Percentiles rank a stretch among this genome's conserved stretches.
These are phyloP conservation scores for Cryptus armator DNA, from an alignment of 2,888 invertebrate genomes.

Conservation along the genomic window DNA sequence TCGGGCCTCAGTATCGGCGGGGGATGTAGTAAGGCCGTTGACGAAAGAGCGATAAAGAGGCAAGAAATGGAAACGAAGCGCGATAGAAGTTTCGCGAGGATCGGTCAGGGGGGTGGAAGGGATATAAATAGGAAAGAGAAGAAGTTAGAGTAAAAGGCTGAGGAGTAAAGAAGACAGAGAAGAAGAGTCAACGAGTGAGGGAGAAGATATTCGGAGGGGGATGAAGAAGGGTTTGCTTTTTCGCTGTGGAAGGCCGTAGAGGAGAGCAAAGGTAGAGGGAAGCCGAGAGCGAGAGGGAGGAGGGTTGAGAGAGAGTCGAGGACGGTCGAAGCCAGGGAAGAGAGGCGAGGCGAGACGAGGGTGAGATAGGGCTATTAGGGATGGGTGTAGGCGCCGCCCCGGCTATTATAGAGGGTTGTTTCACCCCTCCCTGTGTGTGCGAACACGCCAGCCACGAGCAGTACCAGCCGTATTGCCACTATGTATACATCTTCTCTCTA, in stretches of 20 bases:
- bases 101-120: slow-evolving; percentile 32
- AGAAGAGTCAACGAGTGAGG: slow-evolving; percentile 60
- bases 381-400: slow-evolving; percentile 85
- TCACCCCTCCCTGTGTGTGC: slow-evolving; percentile 75
- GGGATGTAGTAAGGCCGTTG: slow-evolving; percentile 9
- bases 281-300: slow-evolving; percentile 65
- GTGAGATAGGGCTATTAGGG: slow-evolving; percentile 85
- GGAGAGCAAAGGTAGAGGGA: slow-evolving; percentile 61
- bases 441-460: slow-evolving; percentile 48
- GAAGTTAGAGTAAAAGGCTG: slow-evolving; percentile 49
- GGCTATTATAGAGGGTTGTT: slow-evolving; percentile 85
- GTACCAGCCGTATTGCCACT: background rate
- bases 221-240: slow-evolving; percentile 45
- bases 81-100: slow-evolving; percentile 45
- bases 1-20: slow-evolving; percentile 37
- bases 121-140: slow-evolving; percentile 23
- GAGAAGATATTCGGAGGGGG: slow-evolving; percentile 55
- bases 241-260: slow-evolving; percentile 32
- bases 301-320: slow-evolving; percentile 68
- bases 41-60: slow-evolving; percentile 50
- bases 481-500: slow-evolving; percentile 1
- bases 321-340: slow-evolving; percentile 72
- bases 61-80: slow-evolving; percentile 51
- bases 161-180: slow-evolving; percentile 32
- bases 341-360: slow-evolving; percentile 77